A percentile compares a stretch with the other conserved stretches of the same genome.
phyloP scores from a whole-genome alignment of 1,140 invertebrate species.

The Bursaphelenchus mucronatus region DNA sequence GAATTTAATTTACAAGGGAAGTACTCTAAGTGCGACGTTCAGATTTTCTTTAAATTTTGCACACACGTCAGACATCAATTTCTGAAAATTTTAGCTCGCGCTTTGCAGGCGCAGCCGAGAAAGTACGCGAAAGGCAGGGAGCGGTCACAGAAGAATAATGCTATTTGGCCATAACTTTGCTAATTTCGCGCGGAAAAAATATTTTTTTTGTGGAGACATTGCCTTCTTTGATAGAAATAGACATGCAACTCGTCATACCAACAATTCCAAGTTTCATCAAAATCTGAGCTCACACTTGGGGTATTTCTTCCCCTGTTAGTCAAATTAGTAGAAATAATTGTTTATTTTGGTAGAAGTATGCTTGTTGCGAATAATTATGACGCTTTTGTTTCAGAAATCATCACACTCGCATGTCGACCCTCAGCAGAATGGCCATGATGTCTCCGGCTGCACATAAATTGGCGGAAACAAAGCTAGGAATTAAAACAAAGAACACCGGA shows the following conservation, averaged over 20 bases:
- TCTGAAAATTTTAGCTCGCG: no score
- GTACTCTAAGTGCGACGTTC: no score
- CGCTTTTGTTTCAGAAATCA: conserved; percentile 62
- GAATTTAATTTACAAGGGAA: conserved; percentile 11
- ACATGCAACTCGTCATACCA: no score
- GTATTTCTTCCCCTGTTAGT: no score
- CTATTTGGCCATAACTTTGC: conserved; percentile 2
- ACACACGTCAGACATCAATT: no score
- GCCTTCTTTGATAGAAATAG: background rate
- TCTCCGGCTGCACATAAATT: conserved; percentile 85
- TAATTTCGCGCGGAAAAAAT: no score
- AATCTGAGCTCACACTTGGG: no score
- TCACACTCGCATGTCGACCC: conserved; percentile 60
- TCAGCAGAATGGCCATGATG: conserved; percentile 79
- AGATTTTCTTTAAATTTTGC: no score
- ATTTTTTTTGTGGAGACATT: no score
- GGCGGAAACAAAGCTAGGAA: conserved; percentile 67
- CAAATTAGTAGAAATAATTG: background rate
- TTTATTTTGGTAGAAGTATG: conserved; percentile 15
- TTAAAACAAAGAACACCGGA: conserved; percentile 25
- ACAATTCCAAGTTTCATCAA: no score
- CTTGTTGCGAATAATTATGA: conserved; percentile 65
- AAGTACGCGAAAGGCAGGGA: no score
- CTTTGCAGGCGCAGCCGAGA: background rate
- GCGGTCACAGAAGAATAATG: no score